Percentiles rank a stretch among this genome's conserved stretches.
phyloP scores from a whole-genome alignment of 2,797 vertebrate species.

The Orientallactaga sibirica region DNA sequence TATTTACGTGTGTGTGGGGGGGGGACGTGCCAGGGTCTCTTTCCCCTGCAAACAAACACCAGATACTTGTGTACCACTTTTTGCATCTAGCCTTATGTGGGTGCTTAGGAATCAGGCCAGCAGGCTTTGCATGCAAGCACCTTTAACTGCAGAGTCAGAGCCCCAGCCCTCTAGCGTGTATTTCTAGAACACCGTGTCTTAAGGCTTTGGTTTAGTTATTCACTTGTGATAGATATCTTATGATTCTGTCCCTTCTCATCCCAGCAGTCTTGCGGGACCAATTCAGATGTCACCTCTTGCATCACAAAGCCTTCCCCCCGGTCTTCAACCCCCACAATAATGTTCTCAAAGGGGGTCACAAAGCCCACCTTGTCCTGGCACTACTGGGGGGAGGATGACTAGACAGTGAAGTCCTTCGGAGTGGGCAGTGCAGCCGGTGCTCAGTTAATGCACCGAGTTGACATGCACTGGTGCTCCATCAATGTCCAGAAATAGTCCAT shows the following conservation, averaged over 20 bases:
- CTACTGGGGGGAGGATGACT: too few relatives aligned
- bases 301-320: rapidly evolving
- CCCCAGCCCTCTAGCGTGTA: neutral
- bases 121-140: neutral
- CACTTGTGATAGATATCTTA: too few relatives aligned
- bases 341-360: neutral
- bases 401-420: too few relatives aligned
- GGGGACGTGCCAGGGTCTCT: too few relatives aligned
- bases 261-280: too few relatives aligned
- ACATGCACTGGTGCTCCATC: neutral
- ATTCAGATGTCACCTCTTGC: neutral
- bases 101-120: neutral
- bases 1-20: too few relatives aligned
- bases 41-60: too few relatives aligned
- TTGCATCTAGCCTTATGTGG: neutral
- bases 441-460: neutral
- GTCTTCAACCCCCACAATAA: neutral
- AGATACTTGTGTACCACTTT: too few relatives aligned
- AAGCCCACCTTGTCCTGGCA: neutral
- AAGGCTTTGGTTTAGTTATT: neutral
- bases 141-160: rapidly evolving
- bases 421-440: rapidly evolving
- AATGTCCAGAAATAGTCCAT: rapidly evolving
- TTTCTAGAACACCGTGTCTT: neutral
- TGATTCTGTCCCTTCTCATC: neutral